Percentiles rank a stretch among this genome's conserved stretches.
phyloP scores from a whole-genome alignment of 2,888 invertebrate genomes.

The Nipponacmea schrenckii region DNA sequence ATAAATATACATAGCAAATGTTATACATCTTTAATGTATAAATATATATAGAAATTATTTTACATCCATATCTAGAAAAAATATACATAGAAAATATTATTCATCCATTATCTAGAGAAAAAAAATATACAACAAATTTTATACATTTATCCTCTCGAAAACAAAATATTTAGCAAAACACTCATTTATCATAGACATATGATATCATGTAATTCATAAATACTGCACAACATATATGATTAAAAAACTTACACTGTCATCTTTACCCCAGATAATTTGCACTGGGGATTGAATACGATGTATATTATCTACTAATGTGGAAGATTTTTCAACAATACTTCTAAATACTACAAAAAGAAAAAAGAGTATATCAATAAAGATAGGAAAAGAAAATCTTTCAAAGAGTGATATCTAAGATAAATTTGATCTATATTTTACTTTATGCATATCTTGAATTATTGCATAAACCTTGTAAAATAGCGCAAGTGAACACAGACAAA shows the following conservation, averaged over 20 bases:
- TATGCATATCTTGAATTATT: too few relatives aligned
- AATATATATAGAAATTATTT: not conserved
- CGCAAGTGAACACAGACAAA: too few relatives aligned
- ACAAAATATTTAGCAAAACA: too few relatives aligned
- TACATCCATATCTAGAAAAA: not conserved
- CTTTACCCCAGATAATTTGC: conserved; percentile 59
- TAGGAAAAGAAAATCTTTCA: conserved; percentile 6
- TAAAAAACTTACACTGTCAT: conserved; percentile 51
- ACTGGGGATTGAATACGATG: conserved; percentile 46
- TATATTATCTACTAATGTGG: conserved; percentile 42
- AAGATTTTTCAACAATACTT: conserved; percentile 31
- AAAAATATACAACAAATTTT: too few relatives aligned
- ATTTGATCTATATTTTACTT: too few relatives aligned
- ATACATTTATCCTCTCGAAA: too few relatives aligned
- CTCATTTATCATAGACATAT: too few relatives aligned
- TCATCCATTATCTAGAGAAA: too few relatives aligned
- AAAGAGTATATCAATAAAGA: conserved; percentile 27
- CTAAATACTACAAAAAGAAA: conserved; percentile 42
- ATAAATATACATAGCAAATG: not conserved
- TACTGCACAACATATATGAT: not conserved
- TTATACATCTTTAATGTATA: not conserved
- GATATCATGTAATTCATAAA: too few relatives aligned
- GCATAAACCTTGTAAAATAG: too few relatives aligned
- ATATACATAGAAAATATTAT: too few relatives aligned
- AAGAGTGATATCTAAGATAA: not conserved